A percentile compares a stretch with the other conserved stretches of the same genome.
Conservation (phyloP, 2,797 vertebrate species). For the Chloroceryle inda region DNA sequence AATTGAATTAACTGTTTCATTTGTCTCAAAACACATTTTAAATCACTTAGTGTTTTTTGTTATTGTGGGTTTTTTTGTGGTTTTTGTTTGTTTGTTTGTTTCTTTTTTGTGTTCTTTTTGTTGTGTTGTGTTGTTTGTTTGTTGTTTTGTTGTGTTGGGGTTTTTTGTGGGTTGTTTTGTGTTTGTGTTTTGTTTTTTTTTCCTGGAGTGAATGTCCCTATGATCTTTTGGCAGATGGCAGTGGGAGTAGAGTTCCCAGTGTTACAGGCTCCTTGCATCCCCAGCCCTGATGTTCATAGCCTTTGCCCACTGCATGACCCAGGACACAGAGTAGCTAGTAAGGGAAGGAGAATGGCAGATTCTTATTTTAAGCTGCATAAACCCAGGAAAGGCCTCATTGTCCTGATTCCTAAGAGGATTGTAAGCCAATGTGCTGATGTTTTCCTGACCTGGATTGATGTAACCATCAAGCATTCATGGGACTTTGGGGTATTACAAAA, state of each 20-base stretch:
- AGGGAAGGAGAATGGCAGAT: not conserved
- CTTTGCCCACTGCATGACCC: accelerated
- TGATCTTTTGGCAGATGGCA: not conserved
- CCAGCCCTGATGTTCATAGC: not conserved
- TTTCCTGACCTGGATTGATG: not conserved
- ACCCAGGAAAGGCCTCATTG: not conserved
- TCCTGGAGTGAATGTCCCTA: not conserved
- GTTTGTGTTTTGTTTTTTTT: not conserved
- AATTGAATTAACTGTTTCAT: not conserved
- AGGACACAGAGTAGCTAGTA: not conserved
- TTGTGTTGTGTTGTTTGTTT: too few relatives aligned
- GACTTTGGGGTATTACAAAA: not conserved
- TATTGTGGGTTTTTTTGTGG: too few relatives aligned
- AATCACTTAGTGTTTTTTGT: not conserved
- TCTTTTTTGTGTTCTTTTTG: too few relatives aligned
- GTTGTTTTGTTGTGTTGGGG: too few relatives aligned
- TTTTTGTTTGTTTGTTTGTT: too few relatives aligned
- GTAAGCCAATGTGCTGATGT: not conserved
- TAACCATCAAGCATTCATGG: not conserved
- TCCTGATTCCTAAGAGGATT: not conserved
- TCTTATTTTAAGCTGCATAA: not conserved
- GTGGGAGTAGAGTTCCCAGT: not conserved
- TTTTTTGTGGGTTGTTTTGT: too few relatives aligned
- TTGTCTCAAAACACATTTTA: not conserved
- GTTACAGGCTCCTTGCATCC: not conserved